Evolutionary conservation across 2,113 vertebrate species (phyloP), one percentile per base, ranked within the genome.

Genomic region (Trogon melanurus): DNA sequence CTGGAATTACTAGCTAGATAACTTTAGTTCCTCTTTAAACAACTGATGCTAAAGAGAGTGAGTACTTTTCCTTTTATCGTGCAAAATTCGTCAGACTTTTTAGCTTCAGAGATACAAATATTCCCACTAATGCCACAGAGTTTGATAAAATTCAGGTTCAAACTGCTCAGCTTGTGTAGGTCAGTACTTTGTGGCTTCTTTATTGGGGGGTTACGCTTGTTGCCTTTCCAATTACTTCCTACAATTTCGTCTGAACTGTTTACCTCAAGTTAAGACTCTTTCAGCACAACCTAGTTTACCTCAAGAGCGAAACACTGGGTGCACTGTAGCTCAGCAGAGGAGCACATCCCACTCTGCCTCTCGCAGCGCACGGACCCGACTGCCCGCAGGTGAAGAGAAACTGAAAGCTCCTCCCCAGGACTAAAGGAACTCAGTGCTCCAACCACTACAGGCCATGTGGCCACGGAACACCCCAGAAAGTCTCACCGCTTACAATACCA

Each of bases 351-450:
- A 10, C 18, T 0, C 2, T 34, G n/a, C 36, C 34, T 27, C 84
- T 36, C 10, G 0, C 21, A 9, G 19, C 1, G 0, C 29, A 16
- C 47, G 18, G 48, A 16, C n/a, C 4, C 5, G 36, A 12, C 45
- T 32, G 18, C 21, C 54, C 30, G 25, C 41, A 45, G 30, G 30
- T n/a, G 19, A 45, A 11, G 34, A 19, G 25, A 8, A 36, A 61
- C 19, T 18, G 18, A 30, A 62, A n/a, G 41, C 16, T n/a, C 7
- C 44, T 23, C 11, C 11, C 7, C 11, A 30, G 23, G 20, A 70
- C 54, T 50, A 56, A 51, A 41, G 41, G 11, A 79, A 73, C 10
- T 14, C 48, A 41, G 19, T 25, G 30, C 8, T 79, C 17, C 72
- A 44, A 47, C 6, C 41, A 14, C 25, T 25, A 19, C 20, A 61